Base-by-base conservation (phyloP, 1,140 invertebrate genomes). In the Heliconius hewitsoni region DNA sequence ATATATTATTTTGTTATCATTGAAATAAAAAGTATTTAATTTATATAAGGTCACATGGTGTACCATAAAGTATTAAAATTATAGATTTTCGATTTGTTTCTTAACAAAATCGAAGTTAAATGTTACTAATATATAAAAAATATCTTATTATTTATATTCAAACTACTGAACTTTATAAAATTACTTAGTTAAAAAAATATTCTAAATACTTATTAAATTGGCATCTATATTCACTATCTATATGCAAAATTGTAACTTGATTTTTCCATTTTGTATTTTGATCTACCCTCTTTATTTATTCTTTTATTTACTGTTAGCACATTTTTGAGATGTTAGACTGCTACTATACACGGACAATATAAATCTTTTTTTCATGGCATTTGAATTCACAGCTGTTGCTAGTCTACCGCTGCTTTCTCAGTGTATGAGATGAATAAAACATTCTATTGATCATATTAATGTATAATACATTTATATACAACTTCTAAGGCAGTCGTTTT, bases 21-120 rank as follows among this genome's bases (percentile, higher is more conserved):
- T 19, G 50, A 52, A 0, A 8, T 52, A 52, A 52, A 52, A 52
- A 52, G 50, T 52, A 52, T 52, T 52, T 52, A 52, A 72, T 72
- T n/a, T 72, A 72, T 72, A 39, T 42, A 72, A 42, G 37, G 71
- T 72, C 71, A 72, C 71, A 42, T 72, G 34, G 71, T 72, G 71
- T 72, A 72, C 71, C 71, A 39, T 72, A n/a, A 37, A 72, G 71
- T 72, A 72, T 72, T 72, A 66, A 66, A 27, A 18, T 57, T 5
- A 66, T 66, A 66, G 8, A 66, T 30, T 66, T 66, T 66, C 4
- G 27, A 66, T n/a, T 30, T 66, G 27, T 66, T 30, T 23, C 13
- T 66, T 4, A 16, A 66, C 9, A 30, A 66, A 57, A 66, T 30
- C 8, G 9, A 30, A 27, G 5, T 30, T 16, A 66, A 27, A 3